Conservation (phyloP, 2,888 invertebrate species). For the Drosophila gaucha region DNA sequence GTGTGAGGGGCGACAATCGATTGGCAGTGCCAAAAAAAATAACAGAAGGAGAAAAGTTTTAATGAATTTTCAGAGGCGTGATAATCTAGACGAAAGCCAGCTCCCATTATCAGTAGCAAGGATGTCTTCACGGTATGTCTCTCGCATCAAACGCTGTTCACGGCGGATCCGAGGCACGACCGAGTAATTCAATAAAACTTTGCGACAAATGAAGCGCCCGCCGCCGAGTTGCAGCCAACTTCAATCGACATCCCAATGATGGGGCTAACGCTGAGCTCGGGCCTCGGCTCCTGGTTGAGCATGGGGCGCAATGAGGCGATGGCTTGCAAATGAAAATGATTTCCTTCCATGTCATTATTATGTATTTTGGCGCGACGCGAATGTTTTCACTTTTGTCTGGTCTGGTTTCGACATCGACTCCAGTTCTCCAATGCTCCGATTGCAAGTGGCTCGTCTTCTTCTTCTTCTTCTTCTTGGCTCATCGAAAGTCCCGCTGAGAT, state of each 20-base stretch:
- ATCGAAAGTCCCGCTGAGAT: slow-evolving; percentile 42
- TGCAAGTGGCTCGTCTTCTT: slow-evolving; percentile 30
- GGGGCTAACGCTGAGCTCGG: slow-evolving; percentile 12
- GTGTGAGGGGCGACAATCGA: slow-evolving; percentile 44
- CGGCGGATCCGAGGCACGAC: slow-evolving; percentile 64
- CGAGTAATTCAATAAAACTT: slow-evolving; percentile 81
- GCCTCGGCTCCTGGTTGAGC: neutral
- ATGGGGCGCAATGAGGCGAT: slow-evolving; percentile 52
- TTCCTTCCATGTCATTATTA: slow-evolving; percentile 79
- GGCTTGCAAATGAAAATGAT: slow-evolving; percentile 78
- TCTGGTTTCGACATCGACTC: slow-evolving; percentile 6
- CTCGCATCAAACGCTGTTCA: slow-evolving; percentile 58
- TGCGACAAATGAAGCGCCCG: slow-evolving; percentile 78
- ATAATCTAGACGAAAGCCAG: slow-evolving; percentile 65
- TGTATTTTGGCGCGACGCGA: slow-evolving; percentile 65
- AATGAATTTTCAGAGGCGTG: slow-evolving; percentile 78
- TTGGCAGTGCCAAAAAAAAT: slow-evolving; percentile 48
- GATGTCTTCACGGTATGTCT: slow-evolving; percentile 27
- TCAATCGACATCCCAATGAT: slow-evolving; percentile 49
- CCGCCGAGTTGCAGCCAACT: slow-evolving; percentile 53
- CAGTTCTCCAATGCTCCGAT: slow-evolving; percentile 11
- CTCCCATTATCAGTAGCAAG: slow-evolving; percentile 47
- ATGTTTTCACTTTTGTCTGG: slow-evolving; percentile 70
- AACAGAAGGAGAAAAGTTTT: slow-evolving; percentile 58
- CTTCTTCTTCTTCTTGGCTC: slow-evolving; percentile 33